These are phyloP conservation scores for Drosophila prosaltans DNA, from an alignment of 1,140 invertebrate genomes.

Conservation along the genomic window DNA sequence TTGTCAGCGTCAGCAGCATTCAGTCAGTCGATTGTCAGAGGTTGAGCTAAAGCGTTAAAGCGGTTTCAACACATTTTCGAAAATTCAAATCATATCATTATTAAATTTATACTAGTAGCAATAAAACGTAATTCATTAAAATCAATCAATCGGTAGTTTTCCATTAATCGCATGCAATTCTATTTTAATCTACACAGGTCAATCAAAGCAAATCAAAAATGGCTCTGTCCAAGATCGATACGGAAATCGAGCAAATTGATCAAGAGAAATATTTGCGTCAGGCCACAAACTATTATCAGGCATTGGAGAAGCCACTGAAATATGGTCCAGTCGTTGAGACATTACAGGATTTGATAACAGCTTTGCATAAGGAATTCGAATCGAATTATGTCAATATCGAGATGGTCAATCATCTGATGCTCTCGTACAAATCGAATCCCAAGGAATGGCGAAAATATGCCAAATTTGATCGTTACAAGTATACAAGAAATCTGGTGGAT, in stretches of 20 bases:
- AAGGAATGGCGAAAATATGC: constrained; percentile 97
- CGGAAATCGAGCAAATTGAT: constrained; percentile 64
- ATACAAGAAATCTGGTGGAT: constrained; percentile 97
- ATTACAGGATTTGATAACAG: constrained; percentile 89
- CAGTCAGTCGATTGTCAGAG: constrained; percentile 36
- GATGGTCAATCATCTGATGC: constrained; percentile 92
- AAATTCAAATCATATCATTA: constrained; percentile 8
- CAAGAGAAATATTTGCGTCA: constrained; percentile 80
- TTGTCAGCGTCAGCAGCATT: constrained; percentile 11
- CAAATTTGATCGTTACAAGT: constrained; percentile 96
- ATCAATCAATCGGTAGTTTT: constrained; percentile 69
- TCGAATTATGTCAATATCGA: constrained; percentile 93
- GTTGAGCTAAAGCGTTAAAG: constrained; percentile 41
- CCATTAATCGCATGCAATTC: constrained; percentile 30
- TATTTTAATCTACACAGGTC: constrained; percentile 57
- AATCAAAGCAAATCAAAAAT: constrained; percentile 73
- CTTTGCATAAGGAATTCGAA: constrained; percentile 90
- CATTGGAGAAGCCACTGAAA: constrained; percentile 80
- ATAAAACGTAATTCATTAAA: constrained; percentile 67
- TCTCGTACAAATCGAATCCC: constrained; percentile 93
- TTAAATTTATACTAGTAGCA: constrained; percentile 19
- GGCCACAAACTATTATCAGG: constrained; percentile 73
- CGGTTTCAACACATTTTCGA: constrained; percentile 22
- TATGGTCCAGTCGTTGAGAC: constrained; percentile 81
- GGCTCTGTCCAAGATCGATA: constrained; percentile 74